phyloP scores from a whole-genome alignment of 2,888 invertebrate genomes.

The Lacanobia oleracea region DNA sequence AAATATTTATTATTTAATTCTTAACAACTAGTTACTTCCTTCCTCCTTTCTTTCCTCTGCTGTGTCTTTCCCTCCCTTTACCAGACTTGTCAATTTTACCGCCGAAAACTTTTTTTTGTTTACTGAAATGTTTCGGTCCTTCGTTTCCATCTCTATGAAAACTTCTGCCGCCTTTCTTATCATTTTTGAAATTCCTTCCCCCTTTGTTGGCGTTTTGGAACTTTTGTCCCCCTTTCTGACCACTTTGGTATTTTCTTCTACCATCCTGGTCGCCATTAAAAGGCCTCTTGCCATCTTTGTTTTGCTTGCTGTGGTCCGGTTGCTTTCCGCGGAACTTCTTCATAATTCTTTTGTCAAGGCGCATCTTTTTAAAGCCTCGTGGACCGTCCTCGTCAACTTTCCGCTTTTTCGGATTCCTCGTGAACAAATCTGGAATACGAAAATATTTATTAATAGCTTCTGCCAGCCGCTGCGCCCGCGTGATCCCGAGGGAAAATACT shows the following conservation, averaged over 20 bases:
- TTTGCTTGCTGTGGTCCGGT: constrained; percentile 64
- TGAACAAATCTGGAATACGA: constrained; percentile 81
- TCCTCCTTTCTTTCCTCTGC: constrained; percentile 53
- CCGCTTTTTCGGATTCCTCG: constrained; percentile 79
- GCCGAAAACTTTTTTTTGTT: constrained; percentile 82
- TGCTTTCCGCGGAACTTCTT: constrained; percentile 81
- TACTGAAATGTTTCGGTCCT: constrained; percentile 70
- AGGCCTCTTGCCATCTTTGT: constrained; percentile 66
- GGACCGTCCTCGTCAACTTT: constrained; percentile 80
- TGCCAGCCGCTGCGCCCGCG: too few relatives aligned
- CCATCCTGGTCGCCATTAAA: constrained; percentile 68
- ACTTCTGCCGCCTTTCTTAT: constrained; percentile 64
- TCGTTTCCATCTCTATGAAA: constrained; percentile 67
- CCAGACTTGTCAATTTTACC: constrained; percentile 83
- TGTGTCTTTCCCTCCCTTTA: constrained; percentile 70
- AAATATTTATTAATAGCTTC: too few relatives aligned
- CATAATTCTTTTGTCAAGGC: constrained; percentile 83
- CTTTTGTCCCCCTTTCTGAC: constrained; percentile 64
- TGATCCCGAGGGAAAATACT: too few relatives aligned
- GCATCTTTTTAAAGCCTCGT: constrained; percentile 86
- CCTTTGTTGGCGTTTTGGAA: constrained; percentile 65
- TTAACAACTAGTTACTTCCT: constrained; percentile 33
- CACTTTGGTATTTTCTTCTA: constrained; percentile 68
- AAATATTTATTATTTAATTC: constrained; percentile 32
- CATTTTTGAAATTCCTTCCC: constrained; percentile 67